phyloP scores from a whole-genome alignment of 2,797 vertebrate species.

The Epinephelus malabaricus region DNA sequence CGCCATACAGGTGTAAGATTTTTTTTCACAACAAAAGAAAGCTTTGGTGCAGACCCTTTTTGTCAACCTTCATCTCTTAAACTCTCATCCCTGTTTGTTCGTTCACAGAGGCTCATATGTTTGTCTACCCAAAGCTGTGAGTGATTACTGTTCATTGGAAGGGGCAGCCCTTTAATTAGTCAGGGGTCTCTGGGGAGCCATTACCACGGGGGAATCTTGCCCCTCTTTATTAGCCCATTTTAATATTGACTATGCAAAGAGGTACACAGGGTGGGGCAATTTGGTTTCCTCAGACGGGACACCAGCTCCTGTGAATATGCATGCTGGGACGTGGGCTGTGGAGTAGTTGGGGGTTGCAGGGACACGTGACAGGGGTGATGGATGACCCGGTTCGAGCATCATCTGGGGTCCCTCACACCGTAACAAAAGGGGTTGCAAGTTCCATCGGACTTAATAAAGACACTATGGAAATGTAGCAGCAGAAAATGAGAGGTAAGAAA shows the following conservation, averaged over 20 bases:
- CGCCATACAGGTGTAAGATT: neutral
- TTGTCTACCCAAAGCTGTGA: constrained; percentile 75
- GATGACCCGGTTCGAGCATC: constrained; percentile 78
- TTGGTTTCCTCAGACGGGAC: constrained; percentile 77
- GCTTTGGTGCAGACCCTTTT: neutral
- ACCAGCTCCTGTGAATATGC: constrained; percentile 82
- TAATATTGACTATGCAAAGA: constrained; percentile 82
- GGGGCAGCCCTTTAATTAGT: constrained; percentile 87
- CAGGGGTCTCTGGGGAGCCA: constrained; percentile 78
- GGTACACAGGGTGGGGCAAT: constrained; percentile 70
- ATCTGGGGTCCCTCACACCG: constrained; percentile 76
- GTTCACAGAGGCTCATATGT: constrained; percentile 54
- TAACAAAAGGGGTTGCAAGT: constrained; percentile 77
- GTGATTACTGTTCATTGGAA: constrained; percentile 83
- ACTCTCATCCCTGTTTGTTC: constrained; percentile 47
- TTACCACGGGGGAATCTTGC: constrained; percentile 83
- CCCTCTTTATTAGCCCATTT: constrained; percentile 90
- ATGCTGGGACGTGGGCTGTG: constrained; percentile 65
- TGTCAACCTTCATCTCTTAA: constrained; percentile 25
- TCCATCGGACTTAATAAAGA: constrained; percentile 76
- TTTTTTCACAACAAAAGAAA: neutral
- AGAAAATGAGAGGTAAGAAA: constrained; percentile 22
- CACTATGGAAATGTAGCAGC: constrained; percentile 55
- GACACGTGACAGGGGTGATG: constrained; percentile 81
- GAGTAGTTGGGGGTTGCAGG: constrained; percentile 36